Percentiles rank a stretch among this genome's conserved stretches.
phyloP scores from a whole-genome alignment of 2,113 vertebrate species.

The Serinus canaria region DNA sequence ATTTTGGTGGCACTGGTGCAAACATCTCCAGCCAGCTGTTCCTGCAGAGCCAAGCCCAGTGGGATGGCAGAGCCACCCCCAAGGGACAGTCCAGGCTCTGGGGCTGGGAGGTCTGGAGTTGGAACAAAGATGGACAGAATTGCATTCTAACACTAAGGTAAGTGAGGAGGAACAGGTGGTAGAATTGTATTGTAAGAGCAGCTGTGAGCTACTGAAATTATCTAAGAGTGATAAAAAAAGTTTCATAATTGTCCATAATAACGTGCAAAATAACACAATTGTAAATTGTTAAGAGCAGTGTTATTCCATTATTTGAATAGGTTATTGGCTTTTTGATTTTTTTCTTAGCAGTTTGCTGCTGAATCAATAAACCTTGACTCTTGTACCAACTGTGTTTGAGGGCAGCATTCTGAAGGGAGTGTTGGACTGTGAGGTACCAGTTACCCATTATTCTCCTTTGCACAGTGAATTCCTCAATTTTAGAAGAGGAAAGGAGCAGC shows the following conservation, averaged over 20 bases:
- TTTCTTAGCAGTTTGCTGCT: background rate
- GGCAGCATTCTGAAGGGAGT: background rate
- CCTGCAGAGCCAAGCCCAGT: background rate
- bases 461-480: background rate
- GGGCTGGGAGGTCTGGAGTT: background rate
- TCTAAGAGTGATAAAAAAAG: background rate
- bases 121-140: background rate
- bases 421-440: fast-evolving
- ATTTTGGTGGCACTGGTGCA: background rate
- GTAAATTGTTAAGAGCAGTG: background rate
- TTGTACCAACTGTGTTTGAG: background rate
- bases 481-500: background rate
- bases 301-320: background rate
- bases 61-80: background rate
- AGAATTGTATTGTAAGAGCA: background rate
- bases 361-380: background rate
- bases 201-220: background rate
- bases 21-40: background rate
- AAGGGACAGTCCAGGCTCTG: background rate
- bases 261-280: background rate
- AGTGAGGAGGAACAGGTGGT: background rate
- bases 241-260: background rate
- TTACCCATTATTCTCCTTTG: background rate
- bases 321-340: background rate
- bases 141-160: background rate